Evolutionary conservation across 2,797 vertebrate species (phyloP), one percentile per base, ranked within the genome.

Genomic region (Alfaro cultratus): DNA sequence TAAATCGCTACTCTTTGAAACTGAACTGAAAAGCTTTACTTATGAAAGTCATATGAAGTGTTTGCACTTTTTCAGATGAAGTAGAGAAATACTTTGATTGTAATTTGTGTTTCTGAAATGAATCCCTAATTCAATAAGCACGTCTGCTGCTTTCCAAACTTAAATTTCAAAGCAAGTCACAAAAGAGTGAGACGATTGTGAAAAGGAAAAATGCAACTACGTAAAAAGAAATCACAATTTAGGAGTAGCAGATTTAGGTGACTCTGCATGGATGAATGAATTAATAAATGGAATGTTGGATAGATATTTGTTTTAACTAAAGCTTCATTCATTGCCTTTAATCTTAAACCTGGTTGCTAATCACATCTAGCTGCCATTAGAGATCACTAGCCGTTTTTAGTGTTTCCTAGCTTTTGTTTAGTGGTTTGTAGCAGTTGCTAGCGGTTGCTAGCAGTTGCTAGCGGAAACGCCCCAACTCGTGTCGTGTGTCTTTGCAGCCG

Each of bases 401-500:
- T 21, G 6, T 8, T 51, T 8, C 18, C 5, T 21, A 2, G 47
- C 0, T 0, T 41, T 8, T 41, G 34, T 41, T 39, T 47, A 47
- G 15, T 13, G 1, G 0, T 6, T 21, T 5, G 16, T 49, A 21
- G 1, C 0, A 0, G 16, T 51, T 51, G 49, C 21, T 47, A 47
- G 15, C 13, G 1, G 0, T 6, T 21, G 16, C 47, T 49, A 21
- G 1, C 0, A 0, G 16, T 51, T 51, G 49, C 21, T 51, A 51
- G 7, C 2, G 21, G 49, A 51, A 23, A 51, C 49, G 7, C 49
- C 2, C 10, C 53, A 55, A n/a, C 26, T n/a, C 9, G 26, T 29
- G 31, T 70, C 49, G 10, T 18, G 12, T 73, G 47, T 76, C 9
- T 3, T 89, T 87, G 34, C 95, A 97, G 97, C 92, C 94, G 21